Percentiles rank a stretch among this genome's conserved stretches.
Conservation (phyloP, 64 coral and sea anemone species). For the Hydrozoanthus tunicans region DNA sequence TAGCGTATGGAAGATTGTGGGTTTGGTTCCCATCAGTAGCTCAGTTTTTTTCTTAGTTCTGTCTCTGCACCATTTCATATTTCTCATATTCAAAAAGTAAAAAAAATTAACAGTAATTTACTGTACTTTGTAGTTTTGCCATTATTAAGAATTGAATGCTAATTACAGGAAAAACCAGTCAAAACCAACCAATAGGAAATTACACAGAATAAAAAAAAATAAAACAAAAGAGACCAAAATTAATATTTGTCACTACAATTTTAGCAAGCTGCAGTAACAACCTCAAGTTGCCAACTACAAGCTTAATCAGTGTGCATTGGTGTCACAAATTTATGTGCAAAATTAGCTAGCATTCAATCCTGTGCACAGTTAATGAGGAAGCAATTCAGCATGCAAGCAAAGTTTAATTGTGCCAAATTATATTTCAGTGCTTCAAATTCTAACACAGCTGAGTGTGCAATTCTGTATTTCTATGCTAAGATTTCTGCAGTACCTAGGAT, state of each 20-base stretch:
- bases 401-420: conserved; percentile 2
- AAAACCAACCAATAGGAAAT: too few relatives aligned
- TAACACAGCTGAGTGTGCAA: neutral
- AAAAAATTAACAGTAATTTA: too few relatives aligned
- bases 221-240: neutral
- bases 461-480: too few relatives aligned
- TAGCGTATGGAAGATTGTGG: too few relatives aligned
- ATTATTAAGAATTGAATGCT: too few relatives aligned
- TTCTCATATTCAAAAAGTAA: too few relatives aligned
- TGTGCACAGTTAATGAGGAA: conserved; percentile 26
- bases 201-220: neutral
- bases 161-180: too few relatives aligned
- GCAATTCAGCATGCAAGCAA: conserved; percentile 38
- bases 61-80: too few relatives aligned
- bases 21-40: too few relatives aligned
- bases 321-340: conserved; percentile 10
- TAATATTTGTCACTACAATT: neutral
- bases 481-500: too few relatives aligned
- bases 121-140: too few relatives aligned
- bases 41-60: too few relatives aligned
- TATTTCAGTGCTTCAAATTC: neutral
- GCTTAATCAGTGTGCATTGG: conserved; percentile 9
- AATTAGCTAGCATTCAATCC: conserved; percentile 18
- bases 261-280: neutral
- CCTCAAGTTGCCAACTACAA: neutral